Percentiles rank a stretch among this genome's conserved stretches.
Evolutionary conservation across 2,888 invertebrate species (phyloP).

Genomic region (Anthophora plumipes): DNA sequence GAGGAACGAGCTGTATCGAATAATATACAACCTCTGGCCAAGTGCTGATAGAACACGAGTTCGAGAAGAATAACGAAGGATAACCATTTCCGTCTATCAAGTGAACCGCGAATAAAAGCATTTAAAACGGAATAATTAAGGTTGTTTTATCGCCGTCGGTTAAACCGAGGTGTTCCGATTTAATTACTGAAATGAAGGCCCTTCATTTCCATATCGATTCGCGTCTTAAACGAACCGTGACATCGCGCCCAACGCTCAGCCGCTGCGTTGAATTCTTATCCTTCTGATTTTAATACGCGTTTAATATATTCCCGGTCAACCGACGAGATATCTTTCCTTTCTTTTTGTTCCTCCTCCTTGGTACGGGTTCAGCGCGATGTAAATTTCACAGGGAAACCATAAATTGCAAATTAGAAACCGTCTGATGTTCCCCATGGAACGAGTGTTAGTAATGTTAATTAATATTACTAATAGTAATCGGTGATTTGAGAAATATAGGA

Average conservation of each 20-base stretch:
- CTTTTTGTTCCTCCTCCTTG: background rate
- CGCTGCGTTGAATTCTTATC: conserved; percentile 31
- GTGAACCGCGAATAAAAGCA: conserved; percentile 1
- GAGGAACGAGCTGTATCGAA: too few relatives aligned
- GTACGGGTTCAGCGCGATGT: conserved; percentile 23
- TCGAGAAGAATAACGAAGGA: background rate
- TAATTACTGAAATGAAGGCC: conserved; percentile 45
- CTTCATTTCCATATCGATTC: conserved; percentile 47
- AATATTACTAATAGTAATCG: too few relatives aligned
- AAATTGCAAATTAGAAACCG: conserved; percentile 49
- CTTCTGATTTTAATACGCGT: conserved; percentile 43
- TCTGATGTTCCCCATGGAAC: background rate
- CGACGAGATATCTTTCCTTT: conserved; percentile 4
- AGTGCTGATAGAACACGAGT: too few relatives aligned
- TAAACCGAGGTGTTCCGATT: conserved; percentile 41
- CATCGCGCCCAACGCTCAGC: background rate
- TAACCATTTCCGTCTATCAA: background rate
- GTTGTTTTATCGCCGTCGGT: conserved; percentile 23
- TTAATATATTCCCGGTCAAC: conserved; percentile 49
- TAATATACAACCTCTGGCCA: too few relatives aligned
- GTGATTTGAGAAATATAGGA: too few relatives aligned
- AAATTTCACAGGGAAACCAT: conserved; percentile 33
- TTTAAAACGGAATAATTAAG: conserved; percentile 43
- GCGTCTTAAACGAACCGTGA: conserved; percentile 52
- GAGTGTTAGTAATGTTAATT: too few relatives aligned